Base-by-base conservation (phyloP, 2,888 invertebrate species). In the Clitarchus hookeri region DNA sequence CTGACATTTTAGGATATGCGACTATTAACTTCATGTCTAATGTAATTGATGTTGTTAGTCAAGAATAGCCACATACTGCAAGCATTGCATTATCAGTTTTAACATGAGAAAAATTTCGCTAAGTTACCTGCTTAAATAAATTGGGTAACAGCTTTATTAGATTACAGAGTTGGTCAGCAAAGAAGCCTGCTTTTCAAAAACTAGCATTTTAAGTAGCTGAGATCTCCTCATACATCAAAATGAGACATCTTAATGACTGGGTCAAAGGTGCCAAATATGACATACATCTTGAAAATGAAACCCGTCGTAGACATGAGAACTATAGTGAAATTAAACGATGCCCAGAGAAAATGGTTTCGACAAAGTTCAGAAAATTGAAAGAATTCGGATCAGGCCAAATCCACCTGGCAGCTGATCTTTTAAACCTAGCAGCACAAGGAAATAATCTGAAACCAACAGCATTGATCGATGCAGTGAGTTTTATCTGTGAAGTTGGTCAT, bases 321-420 rank as follows among this genome's bases (percentile, higher is more conserved):
- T 82, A 4, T 19, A 9, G 26, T 82, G 82, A 19, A 82, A 82
- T 82, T 2, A 82, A 82, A 82, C 82, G n/a, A 82, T 36, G 1
- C 27, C 82, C 27, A 82, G 82, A 82, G 27, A 82, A 36, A 82
- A 82, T 9, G 13, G 19, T 82, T 82, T 82, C 27, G 36, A 9
- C 27, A 26, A 82, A 82, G 11, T 27, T 82, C 13, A 3, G 36
- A 82, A 44, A 82, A 27, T 36, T 4, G 82, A 82, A 82, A 82
- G n/a, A 82, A 82, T 27, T 82, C 27, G 82, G 27, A 4, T 23
- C 12, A 12, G 11, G 82, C 82, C 27, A 82, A 82, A 82, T 82
- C 36, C 82, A 82, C 36, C 82, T 82, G 13, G 82, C 82, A 82
- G 36, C 82, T 36, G 36, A 82, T 82, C 82, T 82, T 82, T 82